phyloP scores from a whole-genome alignment of 2,797 vertebrate species.

The Linurgus olivaceus region DNA sequence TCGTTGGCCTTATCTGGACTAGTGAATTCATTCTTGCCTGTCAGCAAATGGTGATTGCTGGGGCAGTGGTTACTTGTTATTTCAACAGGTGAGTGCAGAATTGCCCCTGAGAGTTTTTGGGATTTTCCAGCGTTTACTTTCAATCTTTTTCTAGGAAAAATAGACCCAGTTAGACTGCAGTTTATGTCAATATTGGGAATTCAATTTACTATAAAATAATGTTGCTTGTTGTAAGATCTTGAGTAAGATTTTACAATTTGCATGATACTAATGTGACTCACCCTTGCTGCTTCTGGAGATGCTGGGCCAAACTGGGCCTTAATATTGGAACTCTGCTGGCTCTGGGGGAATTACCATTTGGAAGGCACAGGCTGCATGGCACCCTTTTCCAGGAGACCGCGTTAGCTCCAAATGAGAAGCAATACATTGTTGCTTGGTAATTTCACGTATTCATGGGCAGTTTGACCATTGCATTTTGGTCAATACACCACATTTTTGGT shows the following conservation, averaged over 20 bases:
- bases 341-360: neutral
- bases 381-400: neutral
- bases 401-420: neutral
- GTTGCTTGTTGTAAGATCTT: neutral
- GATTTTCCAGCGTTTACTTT: neutral
- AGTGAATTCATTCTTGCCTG: conserved; percentile 80
- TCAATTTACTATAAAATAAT: neutral
- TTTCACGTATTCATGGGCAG: neutral
- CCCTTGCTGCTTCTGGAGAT: neutral
- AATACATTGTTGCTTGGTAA: neutral
- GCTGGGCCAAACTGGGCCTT: neutral
- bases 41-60: conserved; percentile 76
- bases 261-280: neutral
- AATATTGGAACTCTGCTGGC: neutral
- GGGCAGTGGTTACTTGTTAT: conserved; percentile 73
- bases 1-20: conserved; percentile 80
- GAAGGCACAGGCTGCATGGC: neutral
- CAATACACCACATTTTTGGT: neutral
- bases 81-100: conserved; percentile 77
- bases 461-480: neutral
- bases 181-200: neutral
- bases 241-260: neutral
- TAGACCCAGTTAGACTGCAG: neutral
- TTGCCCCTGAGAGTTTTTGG: neutral
- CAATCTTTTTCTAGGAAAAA: neutral